Base-by-base conservation (phyloP, 2,113 vertebrate genomes). In the Daboia siamensis region DNA sequence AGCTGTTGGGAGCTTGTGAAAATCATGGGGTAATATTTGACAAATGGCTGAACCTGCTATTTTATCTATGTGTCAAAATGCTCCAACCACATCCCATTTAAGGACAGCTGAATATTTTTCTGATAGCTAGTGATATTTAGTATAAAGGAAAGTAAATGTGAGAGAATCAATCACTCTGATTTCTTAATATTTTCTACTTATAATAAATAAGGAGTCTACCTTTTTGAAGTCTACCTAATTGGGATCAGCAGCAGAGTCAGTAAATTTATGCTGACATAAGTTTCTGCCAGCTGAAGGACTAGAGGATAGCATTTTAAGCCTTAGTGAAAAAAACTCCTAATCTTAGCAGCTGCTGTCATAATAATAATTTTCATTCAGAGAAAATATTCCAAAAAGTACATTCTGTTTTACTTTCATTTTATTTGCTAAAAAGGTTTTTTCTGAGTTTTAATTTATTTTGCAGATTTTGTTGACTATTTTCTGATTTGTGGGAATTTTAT, bases 361-460 rank as follows among this genome's bases (percentile, higher is more conserved):
- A 90, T 74, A 90, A 54, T 52, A 86, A 11, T 51, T 88, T 92
- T 69, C 6, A 39, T 92, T 57, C 64, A 23, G 23, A 23, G 9
- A 51, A 15, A 80, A 29, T 10, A 80, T 48, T 84, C 13, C 4
- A 24, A 91, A 91, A 84, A 86, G 59, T 69, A 61, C 26, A n/a
- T 2, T 2, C 20, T 54, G 24, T 86, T 33, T 39, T 33, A 74
- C 33, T 74, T 90, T 85, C 56, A 5, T 23, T 20, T 21, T 33
- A 86, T 93, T 93, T 48, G 26, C 26, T 87, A 44, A 74, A 89
- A 52, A 56, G 20, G 17, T 29, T 88, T 20, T 3, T 94, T 54
- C 52, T 85, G 52, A 89, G 20, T 48, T 88, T 2, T 93, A 61
- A 92, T 95, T 95, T 92, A 88, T 92, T 94, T 94, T 54, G 48